Percentiles rank a stretch among this genome's conserved stretches.
Conservation (phyloP, 1,140 invertebrate genomes). For the Drosophila melanogaster region Release_6_plus_ISO1_MT NT_033777.3:24418001-24418500, state of each 20-base stretch:
- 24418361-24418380: no score
- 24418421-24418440: background rate
- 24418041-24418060: slow-evolving; percentile 77
- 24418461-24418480: slow-evolving; percentile 2
- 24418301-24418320: background rate
- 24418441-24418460: background rate
- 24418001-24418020: slow-evolving; percentile 14
- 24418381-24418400: background rate
- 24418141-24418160: slow-evolving; percentile 19
- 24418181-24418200: background rate
- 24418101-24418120: slow-evolving; percentile 61
- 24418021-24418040: slow-evolving; percentile 73
- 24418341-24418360: no score
- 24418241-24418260: slow-evolving; percentile 19
- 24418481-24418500: slow-evolving; percentile 1
- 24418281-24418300: background rate
- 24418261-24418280: slow-evolving; percentile 4
- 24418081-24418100: slow-evolving; percentile 59
- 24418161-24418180: slow-evolving; percentile 14
- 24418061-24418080: slow-evolving; percentile 72
- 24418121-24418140: slow-evolving; percentile 72
- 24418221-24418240: slow-evolving; percentile 65
- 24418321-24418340: no score
- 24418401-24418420: no score
- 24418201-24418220: slow-evolving; percentile 76